Base-by-base conservation (phyloP, 2,888 invertebrate genomes). In the Heliconius charithonia region DNA sequence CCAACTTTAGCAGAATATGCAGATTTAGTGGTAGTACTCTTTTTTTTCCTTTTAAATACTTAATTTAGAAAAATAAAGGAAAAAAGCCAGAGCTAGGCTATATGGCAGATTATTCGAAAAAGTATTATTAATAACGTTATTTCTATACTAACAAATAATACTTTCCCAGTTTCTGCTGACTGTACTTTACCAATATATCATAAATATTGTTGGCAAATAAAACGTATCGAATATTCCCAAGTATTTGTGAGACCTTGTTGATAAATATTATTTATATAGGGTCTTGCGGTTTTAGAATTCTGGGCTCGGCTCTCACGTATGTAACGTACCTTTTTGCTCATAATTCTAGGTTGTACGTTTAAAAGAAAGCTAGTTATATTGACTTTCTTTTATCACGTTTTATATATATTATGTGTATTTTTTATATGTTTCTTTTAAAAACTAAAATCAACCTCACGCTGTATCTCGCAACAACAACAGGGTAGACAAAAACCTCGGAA, bases 181-280 rank as follows among this genome's bases (percentile, higher is more conserved):
- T 45, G 12, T 41, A 41, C 37, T 45, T 69, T 25, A 27, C 69
- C 69, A 69, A 69, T 41, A 63, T 27, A 63, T 63, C 63, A 63
- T 7, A 63, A 63, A 63, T 29, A 69, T 41, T 16, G 41, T 41
- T 41, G 41, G 41, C 41, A 69, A 25, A 41, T 41, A 69, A 41
- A 69, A 69, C 45, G 41, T 69, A 69, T 69, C 41, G 25, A 69
- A 67, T 16, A 25, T 41, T 41, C 25, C 41, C 41, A n/a, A 69
- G 69, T 69, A 69, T 41, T 69, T 41, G 69, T 69, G n/a, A 41
- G 69, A 41, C 41, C 25, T 69, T 69, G 69, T 45, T 69, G 69
- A 41, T 69, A 45, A 41, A 41, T 45, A 45, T 69, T 41, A 25
- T 69, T 69, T 69, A 45, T 69, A 41, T 69, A 69, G 25, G 69